Evolutionary conservation across 1,140 invertebrate genomes (phyloP).

Genomic region (Micrasema longulum): DNA sequence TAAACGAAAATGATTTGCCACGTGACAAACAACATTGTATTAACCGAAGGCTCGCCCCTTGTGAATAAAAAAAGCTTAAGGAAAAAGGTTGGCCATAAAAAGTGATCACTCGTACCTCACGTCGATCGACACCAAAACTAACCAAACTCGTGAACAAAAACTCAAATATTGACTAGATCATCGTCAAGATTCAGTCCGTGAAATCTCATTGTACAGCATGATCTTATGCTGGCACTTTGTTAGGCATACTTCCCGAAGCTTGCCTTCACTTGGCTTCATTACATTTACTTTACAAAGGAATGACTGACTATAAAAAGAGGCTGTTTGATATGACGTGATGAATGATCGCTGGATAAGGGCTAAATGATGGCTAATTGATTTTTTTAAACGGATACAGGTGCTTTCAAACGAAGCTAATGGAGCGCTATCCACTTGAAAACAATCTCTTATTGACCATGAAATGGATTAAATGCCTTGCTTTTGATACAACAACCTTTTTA

Average conservation of each 20-base stretch:
- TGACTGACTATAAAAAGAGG: conserved; percentile 41
- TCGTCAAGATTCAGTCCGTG: conserved; percentile 42
- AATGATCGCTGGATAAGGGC: conserved; percentile 53
- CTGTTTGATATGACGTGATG: conserved; percentile 54
- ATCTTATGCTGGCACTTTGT: too few relatives aligned
- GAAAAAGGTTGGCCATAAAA: conserved; percentile 23
- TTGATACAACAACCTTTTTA: too few relatives aligned
- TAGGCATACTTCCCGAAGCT: conserved; percentile 25
- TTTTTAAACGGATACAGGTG: conserved; percentile 44
- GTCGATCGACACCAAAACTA: conserved; percentile 48
- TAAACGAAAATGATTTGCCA: conserved; percentile 31
- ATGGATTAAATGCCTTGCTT: too few relatives aligned
- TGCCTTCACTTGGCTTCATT: conserved; percentile 26
- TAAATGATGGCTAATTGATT: conserved; percentile 55
- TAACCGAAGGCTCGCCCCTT: conserved; percentile 15
- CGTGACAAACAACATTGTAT: conserved; percentile 41
- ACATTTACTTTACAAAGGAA: conserved; percentile 24
- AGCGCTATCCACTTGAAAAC: neutral
- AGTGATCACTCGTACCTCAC: conserved; percentile 27
- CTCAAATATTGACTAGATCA: conserved; percentile 54
- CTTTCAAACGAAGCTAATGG: conserved; percentile 10
- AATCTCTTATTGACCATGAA: conserved; percentile 20
- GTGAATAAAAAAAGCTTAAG: conserved; percentile 9
- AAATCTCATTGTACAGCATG: conserved; percentile 49
- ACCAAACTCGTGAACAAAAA: conserved; percentile 50